These are phyloP conservation scores for Channa striata DNA, from an alignment of 2,797 vertebrate genomes.

Conservation along the genomic window DNA sequence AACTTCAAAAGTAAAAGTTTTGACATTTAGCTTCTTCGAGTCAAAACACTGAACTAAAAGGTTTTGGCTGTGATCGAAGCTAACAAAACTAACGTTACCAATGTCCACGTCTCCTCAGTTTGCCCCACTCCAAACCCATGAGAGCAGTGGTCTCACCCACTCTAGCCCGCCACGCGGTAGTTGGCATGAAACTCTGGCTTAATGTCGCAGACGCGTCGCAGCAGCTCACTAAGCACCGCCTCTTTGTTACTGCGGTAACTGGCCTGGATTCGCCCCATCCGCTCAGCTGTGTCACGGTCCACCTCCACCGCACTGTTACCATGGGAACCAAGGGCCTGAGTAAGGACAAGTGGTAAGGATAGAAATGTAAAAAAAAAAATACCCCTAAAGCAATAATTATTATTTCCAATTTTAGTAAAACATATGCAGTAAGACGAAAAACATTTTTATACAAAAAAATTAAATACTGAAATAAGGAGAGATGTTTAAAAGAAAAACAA, in stretches of 20 bases:
- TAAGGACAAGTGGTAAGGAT: no score
- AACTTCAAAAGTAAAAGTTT: constrained; percentile 30
- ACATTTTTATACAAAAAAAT: no score
- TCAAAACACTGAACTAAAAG: neutral
- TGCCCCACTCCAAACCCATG: neutral
- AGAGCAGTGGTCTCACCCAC: neutral
- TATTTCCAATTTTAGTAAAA: no score
- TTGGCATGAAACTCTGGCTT: constrained; percentile 86
- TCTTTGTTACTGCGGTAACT: constrained; percentile 85
- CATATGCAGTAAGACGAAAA: no score
- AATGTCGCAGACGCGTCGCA: constrained; percentile 85
- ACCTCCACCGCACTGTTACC: constrained; percentile 88
- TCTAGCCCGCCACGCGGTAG: constrained; percentile 83
- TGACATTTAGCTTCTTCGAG: neutral
- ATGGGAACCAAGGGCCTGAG: constrained; percentile 86
- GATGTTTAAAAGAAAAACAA: no score
- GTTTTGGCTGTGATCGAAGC: constrained; percentile 6
- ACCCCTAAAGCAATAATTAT: no score
- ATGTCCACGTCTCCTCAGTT: constrained; percentile 2
- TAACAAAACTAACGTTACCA: constrained; percentile 22
- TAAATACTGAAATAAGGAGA: no score
- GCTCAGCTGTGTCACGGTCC: constrained; percentile 82
- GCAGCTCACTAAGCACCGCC: constrained; percentile 80
- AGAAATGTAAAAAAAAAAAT: no score
- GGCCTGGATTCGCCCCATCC: constrained; percentile 81